Conservation (phyloP, 2,797 vertebrate genomes). For the Pseudomugil tenellus region DNA sequence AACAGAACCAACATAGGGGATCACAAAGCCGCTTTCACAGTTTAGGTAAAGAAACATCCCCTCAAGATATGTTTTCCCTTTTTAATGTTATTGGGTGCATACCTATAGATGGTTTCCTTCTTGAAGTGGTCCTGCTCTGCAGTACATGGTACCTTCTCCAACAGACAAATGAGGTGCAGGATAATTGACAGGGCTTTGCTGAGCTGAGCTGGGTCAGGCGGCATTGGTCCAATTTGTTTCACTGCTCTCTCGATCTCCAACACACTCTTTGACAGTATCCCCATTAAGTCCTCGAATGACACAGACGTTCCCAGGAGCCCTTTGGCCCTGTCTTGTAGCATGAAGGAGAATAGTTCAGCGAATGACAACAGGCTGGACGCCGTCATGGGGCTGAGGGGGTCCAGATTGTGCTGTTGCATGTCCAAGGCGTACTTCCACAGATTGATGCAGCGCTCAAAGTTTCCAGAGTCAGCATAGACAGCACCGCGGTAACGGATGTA, state of each 20-base stretch:
- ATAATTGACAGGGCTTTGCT: slow-evolving; percentile 99
- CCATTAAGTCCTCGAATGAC: slow-evolving; percentile 98
- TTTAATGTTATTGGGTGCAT: slow-evolving; percentile 11
- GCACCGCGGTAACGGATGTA: slow-evolving; percentile 98
- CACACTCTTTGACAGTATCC: slow-evolving; percentile 95
- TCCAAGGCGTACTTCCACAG: slow-evolving; percentile 98
- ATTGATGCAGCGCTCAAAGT: slow-evolving; percentile 98
- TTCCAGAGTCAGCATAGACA: slow-evolving; percentile 97
- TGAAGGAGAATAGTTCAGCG: slow-evolving; percentile 98
- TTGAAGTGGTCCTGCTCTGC: slow-evolving; percentile 96
- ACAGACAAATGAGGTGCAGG: slow-evolving; percentile 96
- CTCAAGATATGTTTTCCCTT: background rate
- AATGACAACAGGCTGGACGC: slow-evolving; percentile 97
- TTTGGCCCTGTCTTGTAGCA: slow-evolving; percentile 97
- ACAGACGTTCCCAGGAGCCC: slow-evolving; percentile 94
- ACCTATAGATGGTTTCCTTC: slow-evolving; percentile 95
- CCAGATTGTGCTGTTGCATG: slow-evolving; percentile 98
- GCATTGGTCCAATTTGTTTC: slow-evolving; percentile 85
- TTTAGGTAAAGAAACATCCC: slow-evolving; percentile 17
- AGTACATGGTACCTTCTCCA: slow-evolving; percentile 96
- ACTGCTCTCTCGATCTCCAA: slow-evolving; percentile 96
- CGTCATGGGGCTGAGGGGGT: slow-evolving; percentile 97
- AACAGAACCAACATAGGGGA: background rate
- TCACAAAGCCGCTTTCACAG: slow-evolving; percentile 7
- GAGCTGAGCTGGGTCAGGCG: slow-evolving; percentile 92